phyloP scores from a whole-genome alignment of 2,797 vertebrate species.

The Sarcophilus harrisii region DNA sequence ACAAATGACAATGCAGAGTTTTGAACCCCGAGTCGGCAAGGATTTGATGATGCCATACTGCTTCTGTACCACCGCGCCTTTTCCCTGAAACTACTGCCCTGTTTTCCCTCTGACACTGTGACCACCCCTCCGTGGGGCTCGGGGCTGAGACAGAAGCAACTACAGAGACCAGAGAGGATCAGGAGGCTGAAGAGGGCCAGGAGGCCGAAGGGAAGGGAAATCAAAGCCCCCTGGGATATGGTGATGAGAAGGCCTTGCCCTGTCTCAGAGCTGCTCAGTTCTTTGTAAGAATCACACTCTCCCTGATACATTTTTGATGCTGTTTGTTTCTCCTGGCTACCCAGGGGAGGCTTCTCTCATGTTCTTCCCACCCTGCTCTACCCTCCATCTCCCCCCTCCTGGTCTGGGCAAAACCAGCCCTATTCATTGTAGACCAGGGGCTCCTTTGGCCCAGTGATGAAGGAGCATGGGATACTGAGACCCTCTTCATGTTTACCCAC shows the following conservation, averaged over 20 bases:
- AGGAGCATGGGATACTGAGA: not conserved
- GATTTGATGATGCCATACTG: not conserved
- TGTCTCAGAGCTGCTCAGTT: not conserved
- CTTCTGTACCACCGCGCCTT: not conserved
- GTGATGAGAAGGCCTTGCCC: not conserved
- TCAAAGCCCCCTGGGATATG: not conserved
- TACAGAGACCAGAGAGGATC: no score
- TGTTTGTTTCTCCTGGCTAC: not conserved
- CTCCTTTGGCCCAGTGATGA: not conserved
- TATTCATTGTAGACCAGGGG: not conserved
- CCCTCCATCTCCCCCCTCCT: not conserved
- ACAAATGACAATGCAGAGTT: not conserved
- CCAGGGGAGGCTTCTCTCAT: not conserved
- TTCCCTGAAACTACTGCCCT: not conserved
- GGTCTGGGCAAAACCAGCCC: not conserved
- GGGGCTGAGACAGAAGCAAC: not conserved
- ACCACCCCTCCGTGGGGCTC: not conserved
- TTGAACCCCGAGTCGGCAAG: not conserved
- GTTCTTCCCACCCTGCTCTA: not conserved
- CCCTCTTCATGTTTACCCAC: not conserved
- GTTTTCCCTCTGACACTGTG: not conserved
- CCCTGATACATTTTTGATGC: not conserved
- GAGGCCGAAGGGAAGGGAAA: not conserved
- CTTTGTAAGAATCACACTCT: not conserved
- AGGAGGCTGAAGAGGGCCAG: accelerated